phyloP scores from a whole-genome alignment of 2,797 vertebrate genomes.

The Tympanoctomys barrerae region DNA sequence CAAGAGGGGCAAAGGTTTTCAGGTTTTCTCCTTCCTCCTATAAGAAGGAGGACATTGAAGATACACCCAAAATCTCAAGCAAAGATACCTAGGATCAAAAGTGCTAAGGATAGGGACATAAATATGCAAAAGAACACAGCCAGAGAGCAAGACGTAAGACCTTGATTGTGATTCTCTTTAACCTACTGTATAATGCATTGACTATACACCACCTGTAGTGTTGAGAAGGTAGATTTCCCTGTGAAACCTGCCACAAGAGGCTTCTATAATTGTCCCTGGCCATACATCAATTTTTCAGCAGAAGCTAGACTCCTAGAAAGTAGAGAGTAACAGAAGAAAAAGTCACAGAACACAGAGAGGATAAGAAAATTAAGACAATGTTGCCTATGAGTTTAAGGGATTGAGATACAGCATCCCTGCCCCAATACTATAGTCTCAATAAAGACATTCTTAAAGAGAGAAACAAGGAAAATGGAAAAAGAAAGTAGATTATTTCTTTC shows the following conservation, averaged over 20 bases:
- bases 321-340: background rate
- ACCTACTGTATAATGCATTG: too few relatives aligned
- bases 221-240: background rate
- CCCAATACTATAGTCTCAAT: background rate
- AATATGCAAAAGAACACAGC: background rate
- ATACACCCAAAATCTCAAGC: background rate
- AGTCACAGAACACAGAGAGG: background rate
- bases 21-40: background rate
- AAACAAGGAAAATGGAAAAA: background rate
- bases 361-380: background rate
- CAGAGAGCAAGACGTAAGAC: background rate
- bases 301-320: background rate
- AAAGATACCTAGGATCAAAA: background rate
- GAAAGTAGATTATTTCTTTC: background rate
- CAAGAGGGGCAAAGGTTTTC: background rate
- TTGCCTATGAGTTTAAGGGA: background rate
- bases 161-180: background rate
- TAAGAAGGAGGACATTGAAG: background rate
- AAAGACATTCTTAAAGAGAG: background rate
- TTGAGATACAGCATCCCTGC: background rate
- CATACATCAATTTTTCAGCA: background rate
- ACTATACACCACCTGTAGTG: background rate
- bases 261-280: background rate
- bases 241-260: background rate
- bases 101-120: background rate